These are phyloP conservation scores for Hypothenemus hampei DNA, from an alignment of 1,140 invertebrate species.

Conservation along the genomic window DNA sequence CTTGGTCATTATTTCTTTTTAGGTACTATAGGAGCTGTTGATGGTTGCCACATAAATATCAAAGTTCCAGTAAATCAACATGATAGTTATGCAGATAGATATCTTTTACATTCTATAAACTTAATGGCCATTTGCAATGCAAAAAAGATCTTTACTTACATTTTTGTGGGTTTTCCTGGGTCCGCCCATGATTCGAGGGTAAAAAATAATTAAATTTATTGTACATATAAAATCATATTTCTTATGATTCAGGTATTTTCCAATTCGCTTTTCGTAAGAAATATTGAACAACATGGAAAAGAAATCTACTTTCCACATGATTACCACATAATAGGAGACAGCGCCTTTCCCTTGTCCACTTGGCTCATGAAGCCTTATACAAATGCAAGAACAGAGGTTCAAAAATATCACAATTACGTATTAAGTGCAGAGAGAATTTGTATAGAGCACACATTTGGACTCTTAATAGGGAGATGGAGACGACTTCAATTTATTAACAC, in stretches of 20 bases:
- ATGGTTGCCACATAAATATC: constrained; percentile 6
- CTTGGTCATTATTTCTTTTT: not conserved
- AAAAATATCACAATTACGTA: constrained; percentile 19
- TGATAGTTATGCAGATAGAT: not conserved
- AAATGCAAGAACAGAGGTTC: not conserved
- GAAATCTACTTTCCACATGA: not conserved
- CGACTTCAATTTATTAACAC: constrained; percentile 17
- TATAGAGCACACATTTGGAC: constrained; percentile 18
- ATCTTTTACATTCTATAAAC: not conserved
- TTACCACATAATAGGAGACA: not conserved
- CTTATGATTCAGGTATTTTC: not conserved
- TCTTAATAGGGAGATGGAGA: constrained; percentile 18
- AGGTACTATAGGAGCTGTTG: constrained; percentile 4
- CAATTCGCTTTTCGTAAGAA: not conserved
- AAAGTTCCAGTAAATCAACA: constrained; percentile 1
- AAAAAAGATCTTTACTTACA: constrained; percentile 11
- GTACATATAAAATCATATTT: not conserved
- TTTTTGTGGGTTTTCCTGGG: constrained; percentile 11
- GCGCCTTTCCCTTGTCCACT: not conserved
- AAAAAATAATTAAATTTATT: not conserved
- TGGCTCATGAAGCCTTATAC: not conserved
- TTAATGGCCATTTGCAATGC: constrained; percentile 8
- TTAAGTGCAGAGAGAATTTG: constrained; percentile 17
- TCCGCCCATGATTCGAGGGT: constrained; percentile 12
- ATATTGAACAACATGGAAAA: not conserved